Percentiles rank a stretch among this genome's conserved stretches.
phyloP scores from a whole-genome alignment of 2,888 invertebrate genomes.

The Ormyrus nitidulus region DNA sequence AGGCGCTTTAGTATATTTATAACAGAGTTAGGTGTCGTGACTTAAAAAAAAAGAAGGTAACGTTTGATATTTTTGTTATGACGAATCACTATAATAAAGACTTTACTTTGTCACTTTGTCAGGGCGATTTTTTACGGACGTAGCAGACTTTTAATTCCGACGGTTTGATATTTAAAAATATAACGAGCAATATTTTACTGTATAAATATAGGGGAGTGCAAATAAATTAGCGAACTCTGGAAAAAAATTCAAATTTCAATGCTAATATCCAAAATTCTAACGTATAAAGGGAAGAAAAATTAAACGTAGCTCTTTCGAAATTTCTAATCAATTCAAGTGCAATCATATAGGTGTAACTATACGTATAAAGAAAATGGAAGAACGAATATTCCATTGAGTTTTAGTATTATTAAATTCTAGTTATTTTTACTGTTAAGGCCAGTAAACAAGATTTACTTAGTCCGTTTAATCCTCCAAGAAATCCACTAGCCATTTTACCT shows the following conservation, averaged over 20 bases:
- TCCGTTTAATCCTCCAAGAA: conserved; percentile 27
- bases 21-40: neutral
- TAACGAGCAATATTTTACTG: conserved; percentile 8
- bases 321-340: conserved; percentile 3
- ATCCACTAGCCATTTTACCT: conserved; percentile 28
- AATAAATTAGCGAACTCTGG: neutral
- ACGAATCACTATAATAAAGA: neutral
- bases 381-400: neutral
- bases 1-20: conserved; percentile 16
- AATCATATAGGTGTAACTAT: too few relatives aligned
- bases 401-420: conserved; percentile 22
- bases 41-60: neutral
- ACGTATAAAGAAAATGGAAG: neutral
- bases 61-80: conserved; percentile 2
- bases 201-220: neutral
- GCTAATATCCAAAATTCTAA: neutral
- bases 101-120: neutral
- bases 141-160: neutral
- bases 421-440: conserved; percentile 36
- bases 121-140: neutral
- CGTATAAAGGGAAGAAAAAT: conserved; percentile 6
- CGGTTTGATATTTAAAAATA: neutral
- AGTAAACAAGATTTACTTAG: conserved; percentile 23
- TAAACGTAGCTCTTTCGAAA: conserved; percentile 5
- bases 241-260: neutral